Evolutionary conservation across 2,888 invertebrate genomes (phyloP).

Genomic region (Microplitis manilae): DNA sequence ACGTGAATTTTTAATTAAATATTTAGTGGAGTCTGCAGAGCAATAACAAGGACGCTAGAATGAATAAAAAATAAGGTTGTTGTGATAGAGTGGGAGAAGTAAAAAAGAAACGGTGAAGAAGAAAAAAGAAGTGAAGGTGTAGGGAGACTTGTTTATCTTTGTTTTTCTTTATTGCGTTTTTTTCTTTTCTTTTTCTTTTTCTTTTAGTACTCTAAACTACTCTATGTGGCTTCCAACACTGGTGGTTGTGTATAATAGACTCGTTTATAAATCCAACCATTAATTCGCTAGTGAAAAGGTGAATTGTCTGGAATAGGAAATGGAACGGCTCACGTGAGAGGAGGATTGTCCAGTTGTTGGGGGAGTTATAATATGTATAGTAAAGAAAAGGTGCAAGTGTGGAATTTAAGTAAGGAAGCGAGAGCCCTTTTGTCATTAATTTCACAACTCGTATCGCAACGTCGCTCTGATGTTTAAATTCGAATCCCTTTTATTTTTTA

Average conservation of each 20-base stretch:
- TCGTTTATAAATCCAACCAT: slow-evolving; percentile 29
- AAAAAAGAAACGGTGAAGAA: slow-evolving; percentile 6
- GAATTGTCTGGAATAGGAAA: slow-evolving; percentile 22
- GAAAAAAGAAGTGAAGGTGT: not conserved
- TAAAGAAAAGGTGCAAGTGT: slow-evolving; percentile 32
- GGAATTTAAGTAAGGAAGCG: slow-evolving; percentile 38
- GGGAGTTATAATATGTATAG: slow-evolving; percentile 31
- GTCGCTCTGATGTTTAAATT: slow-evolving; percentile 26
- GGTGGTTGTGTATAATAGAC: slow-evolving; percentile 25
- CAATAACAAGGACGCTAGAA: not conserved
- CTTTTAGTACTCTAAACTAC: not conserved
- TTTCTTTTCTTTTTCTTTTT: not conserved
- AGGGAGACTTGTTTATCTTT: slow-evolving; percentile 20
- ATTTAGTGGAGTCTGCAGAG: slow-evolving; percentile 12
- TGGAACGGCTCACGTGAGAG: slow-evolving; percentile 22
- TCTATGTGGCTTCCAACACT: slow-evolving; percentile 30
- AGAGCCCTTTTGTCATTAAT: slow-evolving; percentile 35
- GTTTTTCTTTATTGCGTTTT: slow-evolving; percentile 6
- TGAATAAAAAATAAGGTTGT: slow-evolving; percentile 10
- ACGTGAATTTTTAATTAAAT: slow-evolving; percentile 10
- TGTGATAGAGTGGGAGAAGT: not conserved
- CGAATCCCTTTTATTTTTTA: slow-evolving; percentile 2
- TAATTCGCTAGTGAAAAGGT: slow-evolving; percentile 19
- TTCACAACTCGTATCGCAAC: slow-evolving; percentile 23
- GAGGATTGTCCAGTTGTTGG: slow-evolving; percentile 27